A percentile compares a stretch with the other conserved stretches of the same genome.
Conservation (phyloP, 2,113 vertebrate species). For the Scomber japonicus region DNA sequence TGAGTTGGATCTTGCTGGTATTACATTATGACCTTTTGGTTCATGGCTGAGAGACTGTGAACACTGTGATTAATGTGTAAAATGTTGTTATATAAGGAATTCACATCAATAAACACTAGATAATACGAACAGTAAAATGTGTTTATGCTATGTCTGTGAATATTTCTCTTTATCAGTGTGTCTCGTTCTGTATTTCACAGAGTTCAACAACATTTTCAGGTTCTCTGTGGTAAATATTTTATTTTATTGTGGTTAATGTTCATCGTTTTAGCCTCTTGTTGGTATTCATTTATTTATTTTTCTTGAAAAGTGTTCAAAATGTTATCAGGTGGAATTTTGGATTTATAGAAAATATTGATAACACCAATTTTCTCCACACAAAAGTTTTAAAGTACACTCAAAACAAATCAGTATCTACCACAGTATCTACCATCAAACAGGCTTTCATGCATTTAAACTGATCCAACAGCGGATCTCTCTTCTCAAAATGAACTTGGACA, state of each 20-base stretch:
- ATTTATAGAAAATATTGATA: neutral
- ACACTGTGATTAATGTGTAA: neutral
- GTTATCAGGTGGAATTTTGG: neutral
- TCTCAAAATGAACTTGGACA: neutral
- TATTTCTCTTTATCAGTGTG: slow-evolving; percentile 9
- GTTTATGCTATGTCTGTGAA: neutral
- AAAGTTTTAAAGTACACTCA: neutral
- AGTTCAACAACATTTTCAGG: neutral
- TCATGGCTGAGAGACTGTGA: slow-evolving; percentile 4
- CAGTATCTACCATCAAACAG: neutral
- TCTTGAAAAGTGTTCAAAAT: neutral
- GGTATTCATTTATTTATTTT: neutral
- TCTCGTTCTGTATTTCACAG: slow-evolving; percentile 5
- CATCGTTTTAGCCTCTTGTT: neutral
- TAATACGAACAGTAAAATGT: neutral
- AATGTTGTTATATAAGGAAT: slow-evolving; percentile 38
- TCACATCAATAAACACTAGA: slow-evolving; percentile 25
- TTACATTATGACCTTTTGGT: slow-evolving; percentile 30
- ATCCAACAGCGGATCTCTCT: neutral
- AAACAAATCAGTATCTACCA: neutral
- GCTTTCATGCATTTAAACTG: neutral
- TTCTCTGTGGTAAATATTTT: neutral
- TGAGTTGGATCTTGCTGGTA: slow-evolving; percentile 17
- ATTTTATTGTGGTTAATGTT: no score
- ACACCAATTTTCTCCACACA: neutral